Conservation (phyloP, 2,113 vertebrate species). For the Callipepla squamata region DNA sequence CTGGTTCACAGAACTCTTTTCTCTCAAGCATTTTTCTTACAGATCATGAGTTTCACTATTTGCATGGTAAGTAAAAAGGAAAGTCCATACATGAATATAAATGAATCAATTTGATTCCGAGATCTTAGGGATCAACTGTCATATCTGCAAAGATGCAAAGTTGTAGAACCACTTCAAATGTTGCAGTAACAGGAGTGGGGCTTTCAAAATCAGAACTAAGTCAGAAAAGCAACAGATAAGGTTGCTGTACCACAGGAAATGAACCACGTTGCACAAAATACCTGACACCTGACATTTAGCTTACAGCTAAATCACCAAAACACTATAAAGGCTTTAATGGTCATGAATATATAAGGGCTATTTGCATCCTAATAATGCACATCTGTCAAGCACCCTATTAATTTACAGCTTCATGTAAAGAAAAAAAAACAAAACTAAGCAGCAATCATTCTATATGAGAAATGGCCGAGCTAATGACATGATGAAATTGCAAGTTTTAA, state of each 20-base stretch:
- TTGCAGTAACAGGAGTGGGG: not conserved
- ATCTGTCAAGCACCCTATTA: not conserved
- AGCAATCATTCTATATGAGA: not conserved
- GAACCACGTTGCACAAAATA: accelerated
- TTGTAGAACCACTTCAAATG: not conserved
- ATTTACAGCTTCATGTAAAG: not conserved
- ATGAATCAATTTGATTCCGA: not conserved
- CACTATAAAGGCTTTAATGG: not conserved
- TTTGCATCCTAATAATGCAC: not conserved
- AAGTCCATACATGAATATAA: not conserved
- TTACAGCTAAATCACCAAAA: not conserved
- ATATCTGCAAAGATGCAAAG: not conserved
- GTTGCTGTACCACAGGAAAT: not conserved
- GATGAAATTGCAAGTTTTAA: not conserved
- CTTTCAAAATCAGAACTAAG: not conserved
- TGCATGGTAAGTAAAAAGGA: not conserved
- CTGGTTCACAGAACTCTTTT: not conserved
- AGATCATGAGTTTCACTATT: not conserved
- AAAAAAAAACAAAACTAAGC: not conserved
- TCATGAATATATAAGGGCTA: not conserved
- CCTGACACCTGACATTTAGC: not conserved
- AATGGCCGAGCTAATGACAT: not conserved
- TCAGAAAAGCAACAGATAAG: not conserved
- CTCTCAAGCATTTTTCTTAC: not conserved
- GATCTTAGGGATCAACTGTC: not conserved